Evolutionary conservation across 2,888 invertebrate species (phyloP), one percentile per base, ranked within the genome.

Genomic region (Drosophila melanosoma): DNA sequence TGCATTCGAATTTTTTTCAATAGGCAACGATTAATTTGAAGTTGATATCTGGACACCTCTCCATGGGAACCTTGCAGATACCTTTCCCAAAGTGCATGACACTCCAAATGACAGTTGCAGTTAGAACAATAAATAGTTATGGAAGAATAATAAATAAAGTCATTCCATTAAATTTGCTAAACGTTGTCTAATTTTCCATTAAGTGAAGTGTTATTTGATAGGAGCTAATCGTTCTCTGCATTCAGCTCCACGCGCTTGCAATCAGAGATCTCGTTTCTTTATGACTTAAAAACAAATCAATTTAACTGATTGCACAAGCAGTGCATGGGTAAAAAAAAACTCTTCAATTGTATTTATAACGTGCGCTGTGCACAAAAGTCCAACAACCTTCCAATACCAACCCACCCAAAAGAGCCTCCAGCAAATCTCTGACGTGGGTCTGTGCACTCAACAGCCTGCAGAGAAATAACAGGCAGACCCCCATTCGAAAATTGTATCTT

Each of bases 31-130:
- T 29, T 51, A 3, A 29, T 26, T 29, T 29, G n/a, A 51, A 29
- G 29, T 12, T n/a, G n/a, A n/a, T 11, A 95, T 91, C 78, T 94
- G 94, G 0, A 94, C 95, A 20, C 58, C 15, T 76, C 63, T 20
- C 90, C n/a, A 89, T 68, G 10, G 57, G 29, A 11, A 29, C 6
- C n/a, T 12, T n/a, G 11, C n/a, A 29, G n/a, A 6, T 29, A 11
- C 12, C 29, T 11, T 29, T 51, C 11, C 3, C 1, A 29, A 26
- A 26, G 10, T n/a, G 11, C 17, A 29, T 29, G n/a, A 29, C 11
- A 29, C n/a, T n/a, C 29, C 20, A 20, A 15, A 23, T 45, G 12
- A 20, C 7, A 7, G 20, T 20, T 20, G 66, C 0, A 20, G 83
- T 29, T 85, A 49, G 75, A 89, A 35, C 87, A 63, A 56, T 77